phyloP scores from a whole-genome alignment of 2,797 vertebrate species.

The Cynopterus sphinx region DNA sequence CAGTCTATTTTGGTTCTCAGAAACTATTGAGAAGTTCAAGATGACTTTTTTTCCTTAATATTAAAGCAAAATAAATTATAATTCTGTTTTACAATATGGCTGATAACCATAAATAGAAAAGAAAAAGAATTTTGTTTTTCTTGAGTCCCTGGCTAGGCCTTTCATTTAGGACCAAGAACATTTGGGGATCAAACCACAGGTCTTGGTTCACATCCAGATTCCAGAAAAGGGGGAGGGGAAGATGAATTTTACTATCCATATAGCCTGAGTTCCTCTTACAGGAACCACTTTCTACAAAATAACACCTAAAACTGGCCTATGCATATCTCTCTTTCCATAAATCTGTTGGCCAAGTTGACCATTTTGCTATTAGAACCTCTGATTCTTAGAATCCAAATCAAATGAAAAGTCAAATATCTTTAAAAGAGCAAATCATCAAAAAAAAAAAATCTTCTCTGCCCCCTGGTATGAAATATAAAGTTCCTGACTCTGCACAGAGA shows the following conservation, averaged over 20 bases:
- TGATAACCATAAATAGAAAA: constrained; percentile 30
- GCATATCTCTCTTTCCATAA: background rate
- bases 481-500: background rate
- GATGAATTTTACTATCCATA: background rate
- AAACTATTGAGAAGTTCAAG: background rate
- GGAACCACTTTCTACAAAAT: background rate
- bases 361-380: background rate
- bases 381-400: background rate
- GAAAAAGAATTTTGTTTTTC: background rate
- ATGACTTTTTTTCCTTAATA: background rate
- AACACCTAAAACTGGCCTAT: background rate
- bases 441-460: background rate
- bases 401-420: constrained; percentile 37
- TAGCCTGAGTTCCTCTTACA: background rate
- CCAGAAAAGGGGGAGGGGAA: background rate
- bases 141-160: background rate
- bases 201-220: constrained; percentile 3
- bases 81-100: background rate
- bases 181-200: background rate
- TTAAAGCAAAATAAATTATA: constrained; percentile 39
- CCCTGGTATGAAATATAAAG: background rate
- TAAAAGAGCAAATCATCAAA: constrained; percentile 15
- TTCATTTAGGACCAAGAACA: background rate
- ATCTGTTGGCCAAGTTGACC: background rate
- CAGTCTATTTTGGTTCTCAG: background rate